Evolutionary conservation across 2,888 invertebrate species (phyloP).

Genomic region (Gortyna flavago): DNA sequence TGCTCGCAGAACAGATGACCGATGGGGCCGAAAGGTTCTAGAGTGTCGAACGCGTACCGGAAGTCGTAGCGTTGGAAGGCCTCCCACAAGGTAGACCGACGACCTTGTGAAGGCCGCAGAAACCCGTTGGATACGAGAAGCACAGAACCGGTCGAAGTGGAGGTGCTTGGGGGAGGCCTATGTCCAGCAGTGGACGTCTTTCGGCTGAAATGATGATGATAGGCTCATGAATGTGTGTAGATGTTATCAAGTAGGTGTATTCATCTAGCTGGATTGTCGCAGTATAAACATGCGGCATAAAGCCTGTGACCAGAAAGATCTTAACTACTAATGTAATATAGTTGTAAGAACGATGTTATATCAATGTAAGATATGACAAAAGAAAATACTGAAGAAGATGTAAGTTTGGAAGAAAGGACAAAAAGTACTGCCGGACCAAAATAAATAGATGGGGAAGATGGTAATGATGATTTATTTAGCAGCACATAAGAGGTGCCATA

Average conservation of each 20-base stretch:
- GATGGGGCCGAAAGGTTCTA: no score
- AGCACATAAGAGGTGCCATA: background rate
- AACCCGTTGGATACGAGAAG: no score
- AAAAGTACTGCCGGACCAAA: background rate
- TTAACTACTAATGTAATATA: background rate
- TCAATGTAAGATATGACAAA: background rate
- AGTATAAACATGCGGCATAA: background rate
- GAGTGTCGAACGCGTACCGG: no score
- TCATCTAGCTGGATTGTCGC: background rate
- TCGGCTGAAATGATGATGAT: no score
- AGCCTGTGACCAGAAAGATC: background rate
- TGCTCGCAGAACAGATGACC: no score
- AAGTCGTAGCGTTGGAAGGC: no score
- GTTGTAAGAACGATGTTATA: no score
- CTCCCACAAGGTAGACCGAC: no score
- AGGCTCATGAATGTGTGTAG: background rate
- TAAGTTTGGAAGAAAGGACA: background rate
- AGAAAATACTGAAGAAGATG: background rate
- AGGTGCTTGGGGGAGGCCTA: no score
- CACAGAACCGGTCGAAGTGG: no score
- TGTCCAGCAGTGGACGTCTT: no score
- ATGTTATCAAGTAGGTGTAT: background rate
- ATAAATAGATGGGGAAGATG: background rate
- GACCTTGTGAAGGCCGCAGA: no score
- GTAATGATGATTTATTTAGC: background rate